phyloP scores from a whole-genome alignment of 2,113 vertebrate genomes.

The Rhabdornis inornatus region DNA sequence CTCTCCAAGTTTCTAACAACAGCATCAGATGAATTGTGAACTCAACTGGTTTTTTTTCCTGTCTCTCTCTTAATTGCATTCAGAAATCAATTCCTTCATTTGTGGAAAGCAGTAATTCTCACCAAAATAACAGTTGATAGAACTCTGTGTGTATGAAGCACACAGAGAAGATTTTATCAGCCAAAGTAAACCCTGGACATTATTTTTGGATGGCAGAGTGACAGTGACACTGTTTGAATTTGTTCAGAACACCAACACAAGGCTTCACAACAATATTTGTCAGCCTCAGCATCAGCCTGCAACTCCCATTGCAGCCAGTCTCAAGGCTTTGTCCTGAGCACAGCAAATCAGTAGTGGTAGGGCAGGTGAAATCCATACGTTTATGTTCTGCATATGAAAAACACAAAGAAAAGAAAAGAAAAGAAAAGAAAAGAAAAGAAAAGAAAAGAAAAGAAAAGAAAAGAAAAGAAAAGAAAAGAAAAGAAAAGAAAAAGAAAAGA shows the following conservation, averaged over 20 bases:
- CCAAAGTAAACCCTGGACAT: neutral
- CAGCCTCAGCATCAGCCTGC: neutral
- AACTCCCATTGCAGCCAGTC: neutral
- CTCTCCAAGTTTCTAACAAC: neutral
- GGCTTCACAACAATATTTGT: neutral
- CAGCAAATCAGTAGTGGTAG: neutral
- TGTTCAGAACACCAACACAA: neutral
- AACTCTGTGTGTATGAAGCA: neutral
- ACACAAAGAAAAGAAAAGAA: neutral
- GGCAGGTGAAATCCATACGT: neutral
- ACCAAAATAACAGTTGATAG: neutral
- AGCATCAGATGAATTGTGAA: neutral
- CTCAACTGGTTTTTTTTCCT: neutral
- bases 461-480: neutral
- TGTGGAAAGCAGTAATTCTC: neutral
- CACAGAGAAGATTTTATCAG: neutral
- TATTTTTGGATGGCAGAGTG: neutral
- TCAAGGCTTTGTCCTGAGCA: neutral
- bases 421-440: too few species aligned
- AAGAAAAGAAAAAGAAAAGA: too few species aligned
- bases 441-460: too few species aligned
- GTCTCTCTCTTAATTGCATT: neutral
- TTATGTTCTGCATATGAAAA: neutral
- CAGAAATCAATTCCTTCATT: neutral
- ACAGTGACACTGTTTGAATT: neutral